Percentiles rank a stretch among this genome's conserved stretches.
These are phyloP conservation scores for Hystrix cristata DNA, from an alignment of 2,113 vertebrate species.

Conservation along the genomic window DNA sequence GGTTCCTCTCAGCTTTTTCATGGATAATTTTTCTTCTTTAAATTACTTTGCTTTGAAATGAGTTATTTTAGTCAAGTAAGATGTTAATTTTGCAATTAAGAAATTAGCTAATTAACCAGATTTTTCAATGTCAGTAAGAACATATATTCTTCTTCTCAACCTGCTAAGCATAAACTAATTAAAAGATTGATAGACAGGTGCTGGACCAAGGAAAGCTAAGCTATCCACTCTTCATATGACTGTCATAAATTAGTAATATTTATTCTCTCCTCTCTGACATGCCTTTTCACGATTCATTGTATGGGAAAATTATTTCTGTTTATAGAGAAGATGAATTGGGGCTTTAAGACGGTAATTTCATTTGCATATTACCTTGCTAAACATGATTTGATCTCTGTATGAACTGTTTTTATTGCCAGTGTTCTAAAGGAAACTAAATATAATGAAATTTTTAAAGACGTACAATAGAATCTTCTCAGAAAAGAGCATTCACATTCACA, in stretches of 20 bases:
- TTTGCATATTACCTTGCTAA: constrained; percentile 51
- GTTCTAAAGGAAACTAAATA: neutral
- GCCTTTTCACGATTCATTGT: neutral
- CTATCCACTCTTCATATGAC: neutral
- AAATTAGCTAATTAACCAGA: constrained; percentile 71
- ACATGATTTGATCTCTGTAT: neutral
- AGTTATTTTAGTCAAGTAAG: constrained; percentile 67
- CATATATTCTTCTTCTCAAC: constrained; percentile 22
- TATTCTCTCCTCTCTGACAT: neutral
- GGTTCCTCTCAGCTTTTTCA: constrained; percentile 2
- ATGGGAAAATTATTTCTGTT: constrained; percentile 30
- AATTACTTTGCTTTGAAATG: constrained; percentile 69
- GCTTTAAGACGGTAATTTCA: neutral
- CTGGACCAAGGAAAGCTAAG: neutral
- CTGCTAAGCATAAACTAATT: constrained; percentile 61
- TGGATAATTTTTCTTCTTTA: constrained; percentile 36
- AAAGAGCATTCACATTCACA: neutral
- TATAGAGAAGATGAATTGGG: constrained; percentile 33
- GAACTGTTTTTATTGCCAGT: neutral
- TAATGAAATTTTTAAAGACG: neutral
- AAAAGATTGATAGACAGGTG: constrained; percentile 28
- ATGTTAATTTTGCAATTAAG: constrained; percentile 73
- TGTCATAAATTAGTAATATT: constrained; percentile 51
- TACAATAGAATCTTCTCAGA: neutral
- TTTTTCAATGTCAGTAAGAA: constrained; percentile 69